A percentile compares a stretch with the other conserved stretches of the same genome.
Evolutionary conservation across 2,888 invertebrate genomes (phyloP).

Genomic region (Lagria hirta): DNA sequence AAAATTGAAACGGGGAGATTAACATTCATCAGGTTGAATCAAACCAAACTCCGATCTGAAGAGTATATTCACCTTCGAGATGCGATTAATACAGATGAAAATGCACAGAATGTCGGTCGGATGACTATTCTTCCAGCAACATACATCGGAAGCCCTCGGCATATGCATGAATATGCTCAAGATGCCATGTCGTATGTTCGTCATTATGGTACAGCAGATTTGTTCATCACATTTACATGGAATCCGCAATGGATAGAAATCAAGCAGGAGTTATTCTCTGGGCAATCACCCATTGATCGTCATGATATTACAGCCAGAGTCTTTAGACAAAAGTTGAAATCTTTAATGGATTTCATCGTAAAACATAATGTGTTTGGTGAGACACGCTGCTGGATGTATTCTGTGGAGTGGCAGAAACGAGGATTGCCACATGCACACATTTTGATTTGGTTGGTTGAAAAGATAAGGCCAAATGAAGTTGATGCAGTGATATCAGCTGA

Average conservation of each 20-base stretch:
- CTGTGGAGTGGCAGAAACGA: slow-evolving; percentile 27
- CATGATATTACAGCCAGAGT: slow-evolving; percentile 14
- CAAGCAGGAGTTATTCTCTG: slow-evolving; percentile 16
- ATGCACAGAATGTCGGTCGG: slow-evolving; percentile 32
- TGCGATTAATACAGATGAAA: slow-evolving; percentile 35
- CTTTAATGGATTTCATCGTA: slow-evolving; percentile 13
- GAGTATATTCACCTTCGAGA: slow-evolving; percentile 48
- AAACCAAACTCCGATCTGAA: slow-evolving; percentile 40
- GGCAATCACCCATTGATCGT: slow-evolving; percentile 22
- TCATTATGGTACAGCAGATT: slow-evolving; percentile 41
- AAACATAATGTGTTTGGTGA: slow-evolving; percentile 16
- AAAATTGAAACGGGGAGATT: slow-evolving; percentile 49
- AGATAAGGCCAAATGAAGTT: slow-evolving; percentile 21
- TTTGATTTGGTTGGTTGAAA: slow-evolving; percentile 35
- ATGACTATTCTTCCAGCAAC: slow-evolving; percentile 38
- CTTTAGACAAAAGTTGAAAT: slow-evolving; percentile 23
- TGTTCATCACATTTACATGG: slow-evolving; percentile 45
- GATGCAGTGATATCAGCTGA: slow-evolving; percentile 27
- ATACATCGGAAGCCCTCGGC: slow-evolving; percentile 40
- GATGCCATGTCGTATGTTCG: slow-evolving; percentile 45
- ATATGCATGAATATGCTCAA: slow-evolving; percentile 42
- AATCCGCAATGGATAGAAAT: slow-evolving; percentile 33
- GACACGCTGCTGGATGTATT: slow-evolving; percentile 21
- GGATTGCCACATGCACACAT: slow-evolving; percentile 42
- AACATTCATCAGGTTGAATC: slow-evolving; percentile 40